These are phyloP conservation scores for Paracentrotus lividus DNA, from an alignment of 53 echinoderm and acorn worm genomes.

Conservation along the genomic window DNA sequence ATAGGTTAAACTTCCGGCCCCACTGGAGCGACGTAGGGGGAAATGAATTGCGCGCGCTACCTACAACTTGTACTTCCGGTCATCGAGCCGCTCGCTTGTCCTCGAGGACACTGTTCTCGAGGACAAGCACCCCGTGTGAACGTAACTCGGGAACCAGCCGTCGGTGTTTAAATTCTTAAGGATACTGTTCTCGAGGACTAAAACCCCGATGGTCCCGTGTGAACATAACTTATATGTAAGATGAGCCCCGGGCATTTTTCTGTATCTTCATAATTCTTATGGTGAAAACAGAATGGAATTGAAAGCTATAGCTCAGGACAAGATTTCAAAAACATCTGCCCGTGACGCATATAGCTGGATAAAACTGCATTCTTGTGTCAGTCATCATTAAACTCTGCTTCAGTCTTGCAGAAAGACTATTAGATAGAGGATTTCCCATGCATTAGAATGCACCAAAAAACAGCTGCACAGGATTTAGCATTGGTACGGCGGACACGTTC, in stretches of 20 bases:
- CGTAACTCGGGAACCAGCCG: too few relatives aligned
- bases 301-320: not conserved
- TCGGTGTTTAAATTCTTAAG: too few relatives aligned
- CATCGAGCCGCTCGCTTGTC: too few relatives aligned
- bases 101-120: too few relatives aligned
- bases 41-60: too few relatives aligned
- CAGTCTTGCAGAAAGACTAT: conserved; percentile 45
- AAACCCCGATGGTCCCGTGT: too few relatives aligned
- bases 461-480: conserved; percentile 32
- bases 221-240: too few relatives aligned
- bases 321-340: conserved; percentile 24
- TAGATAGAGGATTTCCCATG: conserved; percentile 20
- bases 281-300: not conserved
- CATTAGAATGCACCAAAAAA: conserved; percentile 20
- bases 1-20: too few relatives aligned
- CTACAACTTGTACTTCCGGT: too few relatives aligned
- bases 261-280: not conserved
- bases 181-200: too few relatives aligned
- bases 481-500: not conserved
- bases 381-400: conserved; percentile 31
- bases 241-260: not conserved
- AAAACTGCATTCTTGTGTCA: conserved; percentile 9
- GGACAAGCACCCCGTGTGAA: too few relatives aligned
- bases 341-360: not conserved
- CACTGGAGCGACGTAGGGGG: too few relatives aligned